Evolutionary conservation across 2,888 invertebrate genomes (phyloP), one percentile per base, ranked within the genome.

Genomic region (Tribolium freemani): DNA sequence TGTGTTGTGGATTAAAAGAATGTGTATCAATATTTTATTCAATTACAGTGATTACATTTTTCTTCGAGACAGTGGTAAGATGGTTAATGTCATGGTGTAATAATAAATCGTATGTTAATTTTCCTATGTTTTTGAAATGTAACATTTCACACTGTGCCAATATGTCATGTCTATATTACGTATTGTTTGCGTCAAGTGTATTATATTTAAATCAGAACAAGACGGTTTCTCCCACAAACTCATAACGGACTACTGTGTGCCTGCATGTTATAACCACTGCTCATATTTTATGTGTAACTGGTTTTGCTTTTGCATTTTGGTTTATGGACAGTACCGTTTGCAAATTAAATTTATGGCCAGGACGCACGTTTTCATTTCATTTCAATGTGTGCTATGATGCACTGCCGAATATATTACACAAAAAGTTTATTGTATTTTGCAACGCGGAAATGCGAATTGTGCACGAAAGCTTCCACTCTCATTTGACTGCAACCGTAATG

Each of bases 201-300:
- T 46, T 56, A 11, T 44, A 54, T 46, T 67, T 69, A 56, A 56
- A 48, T 69, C 48, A 10, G 51, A 8, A 30, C 48, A 67, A 57
- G 67, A 67, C 44, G 46, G 44, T 11, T 11, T 67, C 57, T 53
- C 50, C 48, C 53, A 26, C 66, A 66, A 66, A 54, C 45, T 54
- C 51, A 61, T 61, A 63, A 50, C 63, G 63, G 63, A 63, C 63
- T 31, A 38, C 61, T 10, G 57, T n/a, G n/a, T 61, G 61, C 31
- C 26, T 64, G 53, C 13, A 46, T 56, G 56, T 66, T 66, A 30
- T 31, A 54, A 45, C 45, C 72, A 70, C 51, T 69, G 66, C 57
- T 63, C 73, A 75, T 76, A 72, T 73, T 74, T 75, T 72, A 75
- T 66, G 56, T 74, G 71, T 54, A 75, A 77, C 77, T 70, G 74